Conservation (phyloP, 2,888 invertebrate genomes). For the Drosophila borealis region DNA sequence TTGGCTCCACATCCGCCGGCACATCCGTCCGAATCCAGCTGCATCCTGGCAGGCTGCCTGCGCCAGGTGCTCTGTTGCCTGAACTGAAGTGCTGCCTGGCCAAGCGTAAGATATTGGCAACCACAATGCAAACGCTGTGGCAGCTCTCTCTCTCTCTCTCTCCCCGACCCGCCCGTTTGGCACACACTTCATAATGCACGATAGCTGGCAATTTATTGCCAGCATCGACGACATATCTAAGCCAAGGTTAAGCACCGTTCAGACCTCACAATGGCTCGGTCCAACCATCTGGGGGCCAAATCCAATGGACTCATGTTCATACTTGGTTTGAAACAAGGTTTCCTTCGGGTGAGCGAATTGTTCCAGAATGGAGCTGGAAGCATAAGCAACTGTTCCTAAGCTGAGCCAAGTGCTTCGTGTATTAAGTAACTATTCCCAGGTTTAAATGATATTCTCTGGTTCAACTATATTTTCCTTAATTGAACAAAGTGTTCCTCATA, state of each 20-base stretch:
- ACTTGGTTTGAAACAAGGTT: no score
- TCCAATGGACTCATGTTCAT: no score
- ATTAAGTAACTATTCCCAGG: no score
- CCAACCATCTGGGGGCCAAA: no score
- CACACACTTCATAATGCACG: constrained; percentile 56
- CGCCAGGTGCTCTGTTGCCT: constrained; percentile 11
- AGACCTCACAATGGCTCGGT: background rate
- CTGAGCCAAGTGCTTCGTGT: no score
- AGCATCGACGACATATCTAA: constrained; percentile 40
- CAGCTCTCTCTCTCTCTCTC: background rate
- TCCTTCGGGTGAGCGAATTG: no score
- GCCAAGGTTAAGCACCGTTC: constrained; percentile 43
- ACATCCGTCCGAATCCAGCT: constrained; percentile 12
- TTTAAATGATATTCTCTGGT: no score
- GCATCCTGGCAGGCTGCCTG: constrained; percentile 20
- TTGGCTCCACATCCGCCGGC: constrained; percentile 34
- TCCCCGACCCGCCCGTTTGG: background rate
- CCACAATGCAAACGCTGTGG: constrained; percentile 56
- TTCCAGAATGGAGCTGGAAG: no score
- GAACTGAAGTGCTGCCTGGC: constrained; percentile 36
- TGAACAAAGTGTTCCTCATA: no score
- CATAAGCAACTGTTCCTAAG: no score
- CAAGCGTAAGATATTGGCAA: constrained; percentile 65
- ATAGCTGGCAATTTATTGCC: constrained; percentile 56
- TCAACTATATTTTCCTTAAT: no score